Evolutionary conservation across 2,888 invertebrate species (phyloP), one percentile per base, ranked within the genome.

Genomic region (Myathropa florea): DNA sequence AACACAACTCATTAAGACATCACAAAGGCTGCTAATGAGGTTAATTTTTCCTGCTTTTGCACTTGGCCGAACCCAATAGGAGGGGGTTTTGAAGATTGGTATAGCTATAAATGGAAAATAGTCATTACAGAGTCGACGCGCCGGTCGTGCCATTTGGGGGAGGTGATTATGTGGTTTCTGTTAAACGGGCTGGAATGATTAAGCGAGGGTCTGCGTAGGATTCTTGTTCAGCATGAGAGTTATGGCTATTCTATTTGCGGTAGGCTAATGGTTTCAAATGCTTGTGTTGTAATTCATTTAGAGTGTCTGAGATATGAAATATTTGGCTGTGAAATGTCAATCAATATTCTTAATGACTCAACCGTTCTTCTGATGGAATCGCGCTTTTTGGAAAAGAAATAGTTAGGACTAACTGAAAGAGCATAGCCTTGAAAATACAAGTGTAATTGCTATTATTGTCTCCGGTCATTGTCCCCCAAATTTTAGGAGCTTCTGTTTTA

Each of bases 21-120:
- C 88, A 88, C 88, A 88, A 88, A 88, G 80, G 83, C 88, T 80
- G 79, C 83, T 88, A 88, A 88, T 88, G 88, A 88, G 88, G 84
- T 86, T 86, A 86, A 86, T 82, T 79, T 86, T 82, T 82, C 72
- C 70, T 83, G 77, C 67, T 60, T 83, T 63, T 72, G 68, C 68
- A 39, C 21, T 59, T 12, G 57, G 63, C 39, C 28, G 33, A 26
- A 61, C 33, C 46, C 18, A 1, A 21, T 18, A 6, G 46, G 18
- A 46, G 46, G 18, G 46, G n/a, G 18, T 46, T 18, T n/a, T 18
- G 18, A n/a, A 18, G 18, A 18, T 18, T 46, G n/a, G 46, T 18
- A 7, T 46, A 33, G 60, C 23, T 63, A 36, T 9, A 63, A 68
- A 77, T 77, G 67, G 72, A 68, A 81, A 72, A 68, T 55, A 61